A percentile compares a stretch with the other conserved stretches of the same genome.
Evolutionary conservation across 2,888 invertebrate species (phyloP).

Genomic region (Brachyptera putata): DNA sequence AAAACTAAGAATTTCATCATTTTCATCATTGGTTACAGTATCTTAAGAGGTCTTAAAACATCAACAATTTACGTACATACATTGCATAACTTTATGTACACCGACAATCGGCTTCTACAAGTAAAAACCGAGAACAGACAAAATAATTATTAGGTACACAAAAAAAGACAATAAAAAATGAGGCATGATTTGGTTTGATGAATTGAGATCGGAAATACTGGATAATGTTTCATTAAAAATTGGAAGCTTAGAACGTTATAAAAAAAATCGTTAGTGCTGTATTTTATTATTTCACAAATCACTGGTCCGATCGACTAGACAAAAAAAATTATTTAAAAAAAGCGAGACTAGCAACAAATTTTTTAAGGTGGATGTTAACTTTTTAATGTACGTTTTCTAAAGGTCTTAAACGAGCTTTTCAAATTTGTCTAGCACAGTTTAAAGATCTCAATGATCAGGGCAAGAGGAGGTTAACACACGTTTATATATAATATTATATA

Average conservation of each 20-base stretch:
- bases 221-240: constrained; percentile 3
- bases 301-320: constrained; percentile 33
- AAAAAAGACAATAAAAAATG: constrained; percentile 23
- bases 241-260: background rate
- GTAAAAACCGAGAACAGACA: too few relatives aligned
- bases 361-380: constrained; percentile 12
- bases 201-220: constrained; percentile 29
- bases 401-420: background rate
- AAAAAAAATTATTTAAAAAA: constrained; percentile 24
- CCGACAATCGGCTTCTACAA: too few relatives aligned
- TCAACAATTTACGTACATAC: constrained; percentile 15
- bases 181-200: constrained; percentile 22
- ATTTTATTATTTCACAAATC: constrained; percentile 25
- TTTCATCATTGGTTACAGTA: constrained; percentile 21
- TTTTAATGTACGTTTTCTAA: background rate
- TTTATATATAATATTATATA: too few relatives aligned
- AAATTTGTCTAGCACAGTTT: constrained; percentile 8
- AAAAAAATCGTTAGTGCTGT: background rate
- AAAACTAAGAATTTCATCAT: background rate
- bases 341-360: constrained; percentile 31
- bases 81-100: too few relatives aligned
- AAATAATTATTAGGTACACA: background rate
- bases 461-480: background rate
- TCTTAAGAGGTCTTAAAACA: constrained; percentile 23
- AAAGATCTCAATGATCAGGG: constrained; percentile 3